Conservation (phyloP, 2,888 invertebrate species). For the Didymodactylos carnosus region DNA sequence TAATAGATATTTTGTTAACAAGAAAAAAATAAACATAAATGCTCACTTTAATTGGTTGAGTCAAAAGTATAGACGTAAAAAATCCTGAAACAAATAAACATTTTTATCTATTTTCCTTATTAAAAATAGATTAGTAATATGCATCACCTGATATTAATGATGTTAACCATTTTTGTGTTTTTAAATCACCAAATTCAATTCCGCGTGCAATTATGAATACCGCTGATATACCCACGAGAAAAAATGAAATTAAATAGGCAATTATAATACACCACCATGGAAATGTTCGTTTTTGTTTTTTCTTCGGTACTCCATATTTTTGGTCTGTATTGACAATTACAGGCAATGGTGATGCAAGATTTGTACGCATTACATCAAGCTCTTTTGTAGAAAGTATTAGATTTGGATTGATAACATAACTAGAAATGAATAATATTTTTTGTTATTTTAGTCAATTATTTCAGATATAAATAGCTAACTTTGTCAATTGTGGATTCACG, state of each 20-base stretch:
- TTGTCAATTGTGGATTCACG: background rate
- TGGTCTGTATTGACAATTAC: background rate
- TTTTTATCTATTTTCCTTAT: too few relatives aligned
- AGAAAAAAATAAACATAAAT: background rate
- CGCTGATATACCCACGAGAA: constrained; percentile 27
- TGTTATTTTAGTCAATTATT: background rate
- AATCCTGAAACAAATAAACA: constrained; percentile 36
- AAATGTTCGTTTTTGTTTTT: constrained; percentile 6
- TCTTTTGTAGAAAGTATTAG: background rate
- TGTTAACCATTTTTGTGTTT: constrained; percentile 37
- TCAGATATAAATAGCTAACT: background rate
- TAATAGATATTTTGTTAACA: too few relatives aligned
- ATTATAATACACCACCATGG: constrained; percentile 31
- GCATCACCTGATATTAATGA: too few relatives aligned
- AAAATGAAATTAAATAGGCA: constrained; percentile 35
- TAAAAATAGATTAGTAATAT: too few relatives aligned
- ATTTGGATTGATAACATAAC: background rate
- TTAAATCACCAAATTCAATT: constrained; percentile 36
- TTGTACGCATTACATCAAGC: background rate
- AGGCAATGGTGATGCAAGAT: background rate
- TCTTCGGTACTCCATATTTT: background rate
- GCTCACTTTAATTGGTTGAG: constrained; percentile 37
- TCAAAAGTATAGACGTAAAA: constrained; percentile 35
- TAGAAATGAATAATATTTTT: background rate
- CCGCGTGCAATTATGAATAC: constrained; percentile 37